Conservation (phyloP, 2,113 vertebrate genomes). For the Rattus rattus region DNA sequence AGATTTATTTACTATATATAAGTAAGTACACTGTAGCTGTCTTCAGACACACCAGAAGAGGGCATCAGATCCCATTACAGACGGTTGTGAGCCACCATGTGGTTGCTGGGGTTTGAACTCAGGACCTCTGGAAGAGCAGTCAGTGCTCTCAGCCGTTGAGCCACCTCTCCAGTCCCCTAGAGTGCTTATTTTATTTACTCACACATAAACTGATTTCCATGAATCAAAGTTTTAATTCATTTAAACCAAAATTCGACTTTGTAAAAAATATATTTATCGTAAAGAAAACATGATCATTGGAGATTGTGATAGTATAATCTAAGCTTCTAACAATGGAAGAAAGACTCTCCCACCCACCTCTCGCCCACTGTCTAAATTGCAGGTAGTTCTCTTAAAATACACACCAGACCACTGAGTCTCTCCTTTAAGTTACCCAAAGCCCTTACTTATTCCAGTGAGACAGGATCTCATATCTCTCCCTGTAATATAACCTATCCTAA, state of each 20-base stretch:
- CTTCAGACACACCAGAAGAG: too few relatives aligned
- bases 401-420: neutral
- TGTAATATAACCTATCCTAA: neutral
- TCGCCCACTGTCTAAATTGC: neutral
- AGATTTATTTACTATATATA: too few relatives aligned
- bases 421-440: neutral
- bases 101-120: too few relatives aligned
- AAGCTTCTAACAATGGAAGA: neutral
- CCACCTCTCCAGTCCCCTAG: too few relatives aligned
- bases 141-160: too few relatives aligned
- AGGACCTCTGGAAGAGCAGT: too few relatives aligned
- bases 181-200: slow-evolving; percentile 6
- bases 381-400: slow-evolving; percentile 13
- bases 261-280: neutral
- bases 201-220: neutral
- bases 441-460: neutral
- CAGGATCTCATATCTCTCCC: neutral
- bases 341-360: neutral
- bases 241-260: slow-evolving; percentile 17
- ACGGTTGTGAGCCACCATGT: too few relatives aligned
- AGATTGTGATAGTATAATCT: slow-evolving; percentile 16
- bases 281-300: slow-evolving; percentile 1
- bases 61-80: too few relatives aligned
- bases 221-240: neutral
- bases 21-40: too few relatives aligned